Conservation (phyloP, 2,888 invertebrate genomes). For the Alitta virens region DNA sequence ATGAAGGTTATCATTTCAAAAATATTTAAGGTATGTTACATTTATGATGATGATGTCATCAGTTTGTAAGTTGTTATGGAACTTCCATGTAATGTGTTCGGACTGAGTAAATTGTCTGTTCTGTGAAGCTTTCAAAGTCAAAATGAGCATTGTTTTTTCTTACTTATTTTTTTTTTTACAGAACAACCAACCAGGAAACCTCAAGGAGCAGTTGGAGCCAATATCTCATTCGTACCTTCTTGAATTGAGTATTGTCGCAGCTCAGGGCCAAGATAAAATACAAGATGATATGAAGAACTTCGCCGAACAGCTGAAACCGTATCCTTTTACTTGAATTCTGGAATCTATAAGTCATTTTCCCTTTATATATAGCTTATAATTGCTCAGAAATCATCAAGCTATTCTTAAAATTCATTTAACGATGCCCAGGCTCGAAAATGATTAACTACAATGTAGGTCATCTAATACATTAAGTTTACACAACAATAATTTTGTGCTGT, state of each 20-base stretch:
- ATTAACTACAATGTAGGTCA: no score
- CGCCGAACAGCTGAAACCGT: slow-evolving; percentile 88
- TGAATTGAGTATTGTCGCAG: slow-evolving; percentile 81
- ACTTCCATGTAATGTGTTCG: not conserved
- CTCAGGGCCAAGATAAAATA: slow-evolving; percentile 72
- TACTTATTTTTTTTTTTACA: slow-evolving; percentile 22
- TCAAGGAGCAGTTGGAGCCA: slow-evolving; percentile 68
- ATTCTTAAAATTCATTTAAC: no score
- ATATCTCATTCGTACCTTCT: slow-evolving; percentile 91
- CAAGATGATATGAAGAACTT: slow-evolving; percentile 94
- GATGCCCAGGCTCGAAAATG: no score
- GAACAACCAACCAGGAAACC: slow-evolving; percentile 64
- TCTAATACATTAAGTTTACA: no score
- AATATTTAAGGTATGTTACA: slow-evolving; percentile 69
- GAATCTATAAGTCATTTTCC: no score
- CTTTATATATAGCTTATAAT: no score
- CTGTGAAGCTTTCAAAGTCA: no score
- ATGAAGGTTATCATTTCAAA: slow-evolving; percentile 97
- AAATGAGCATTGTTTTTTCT: not conserved
- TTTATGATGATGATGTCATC: not conserved
- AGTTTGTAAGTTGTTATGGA: not conserved
- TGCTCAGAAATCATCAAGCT: no score
- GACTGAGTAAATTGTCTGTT: no score
- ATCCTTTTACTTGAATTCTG: slow-evolving; percentile 43
- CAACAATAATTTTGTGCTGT: no score